Evolutionary conservation across 2,888 invertebrate species (phyloP), one percentile per base, ranked within the genome.

Genomic region (Metellina segmentata): DNA sequence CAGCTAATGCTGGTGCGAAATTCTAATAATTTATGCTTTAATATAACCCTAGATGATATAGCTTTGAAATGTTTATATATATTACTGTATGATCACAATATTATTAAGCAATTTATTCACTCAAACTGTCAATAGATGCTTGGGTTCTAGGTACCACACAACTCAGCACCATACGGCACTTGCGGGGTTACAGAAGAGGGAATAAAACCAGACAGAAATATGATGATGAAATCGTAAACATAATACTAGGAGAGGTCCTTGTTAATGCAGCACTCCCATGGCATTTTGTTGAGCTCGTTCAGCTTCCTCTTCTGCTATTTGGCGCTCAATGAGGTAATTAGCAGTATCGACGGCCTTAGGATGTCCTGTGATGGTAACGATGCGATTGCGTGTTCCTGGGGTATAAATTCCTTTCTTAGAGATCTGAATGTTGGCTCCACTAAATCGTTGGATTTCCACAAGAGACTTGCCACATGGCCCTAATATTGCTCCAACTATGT

Each of bases 401-500:
- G 98, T 98, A 96, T 98, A 99, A 95, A 98, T 98, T 95, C 98
- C 98, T 96, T 99, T 99, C 96, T 99, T 99, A 94, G 98, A 98
- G 96, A 99, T 99, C 96, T 99, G 98, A 96, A 99, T 98, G 96
- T 97, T 98, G 95, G 99, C 98, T 95, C 98, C 98, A 95, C 98
- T 98, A 96, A 97, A 96, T 96, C 98, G 98, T 96, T 99, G 99
- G 95, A 99, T 98, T 96, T 99, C 99, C 94, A 98, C 97, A 95
- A 99, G 96, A 95, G 98, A 97, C 96, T 98, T 97, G 94, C 99
- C 99, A 95, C 98, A 98, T 94, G 98, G 98, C 96, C 98, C 99
- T 95, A 99, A 96, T 95, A 99, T 98, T 95, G 98, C 99, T 95
- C 99, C 99, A 95, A 99, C 98, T 96, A 99, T 98, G 96, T 98